Conservation (phyloP, 1,140 invertebrate genomes). For the Pantala flavescens region DNA sequence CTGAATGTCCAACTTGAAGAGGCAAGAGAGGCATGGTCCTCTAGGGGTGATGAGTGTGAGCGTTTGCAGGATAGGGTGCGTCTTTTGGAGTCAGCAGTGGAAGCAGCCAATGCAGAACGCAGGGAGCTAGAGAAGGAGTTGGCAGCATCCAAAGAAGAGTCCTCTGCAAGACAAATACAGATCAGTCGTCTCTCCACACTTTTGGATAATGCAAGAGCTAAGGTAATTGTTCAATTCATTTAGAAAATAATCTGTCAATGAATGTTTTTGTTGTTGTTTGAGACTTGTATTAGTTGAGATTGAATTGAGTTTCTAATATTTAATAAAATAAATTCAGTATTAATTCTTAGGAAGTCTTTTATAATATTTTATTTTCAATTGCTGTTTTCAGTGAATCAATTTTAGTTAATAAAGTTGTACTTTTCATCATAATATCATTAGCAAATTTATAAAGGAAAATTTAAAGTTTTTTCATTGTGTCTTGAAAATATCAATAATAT, state of each 20-base stretch:
- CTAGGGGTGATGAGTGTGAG: conserved; percentile 46
- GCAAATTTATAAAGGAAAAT: too few species aligned
- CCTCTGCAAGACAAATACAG: conserved; percentile 57
- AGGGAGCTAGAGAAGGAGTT: conserved; percentile 60
- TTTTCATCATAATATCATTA: too few species aligned
- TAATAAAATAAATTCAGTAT: too few species aligned
- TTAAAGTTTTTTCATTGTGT: too few species aligned
- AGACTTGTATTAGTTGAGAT: conserved; percentile 26
- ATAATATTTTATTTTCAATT: too few species aligned
- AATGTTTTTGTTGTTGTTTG: background rate
- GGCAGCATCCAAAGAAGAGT: conserved; percentile 52
- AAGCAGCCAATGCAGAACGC: conserved; percentile 57
- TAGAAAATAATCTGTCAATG: background rate
- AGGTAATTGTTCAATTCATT: too few species aligned
- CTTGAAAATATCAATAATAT: too few species aligned
- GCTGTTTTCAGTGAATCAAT: too few species aligned
- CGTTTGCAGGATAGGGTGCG: conserved; percentile 46
- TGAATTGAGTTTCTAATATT: background rate
- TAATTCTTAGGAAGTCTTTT: too few species aligned
- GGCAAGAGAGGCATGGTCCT: conserved; percentile 37
- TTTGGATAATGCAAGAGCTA: conserved; percentile 65
- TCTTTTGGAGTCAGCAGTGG: conserved; percentile 56
- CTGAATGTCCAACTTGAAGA: conserved; percentile 52
- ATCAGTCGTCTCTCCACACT: conserved; percentile 61
- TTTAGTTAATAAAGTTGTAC: too few species aligned